Percentiles rank a stretch among this genome's conserved stretches.
Conservation (phyloP, 2,113 vertebrate species). For the Aythya baeri region DNA sequence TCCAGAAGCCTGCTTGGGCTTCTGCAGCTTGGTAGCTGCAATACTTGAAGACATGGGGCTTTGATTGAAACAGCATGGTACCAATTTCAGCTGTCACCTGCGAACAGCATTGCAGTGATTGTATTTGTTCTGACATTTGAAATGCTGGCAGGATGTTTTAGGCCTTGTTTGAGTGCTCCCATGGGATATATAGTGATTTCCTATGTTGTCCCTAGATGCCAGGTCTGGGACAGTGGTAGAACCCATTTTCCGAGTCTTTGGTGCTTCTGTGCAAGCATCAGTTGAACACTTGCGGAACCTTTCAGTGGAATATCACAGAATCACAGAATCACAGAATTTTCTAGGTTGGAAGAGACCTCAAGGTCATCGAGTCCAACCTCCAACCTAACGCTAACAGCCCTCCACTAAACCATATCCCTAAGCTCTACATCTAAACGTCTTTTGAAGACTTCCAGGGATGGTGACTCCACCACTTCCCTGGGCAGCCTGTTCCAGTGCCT, state of each 20-base stretch:
- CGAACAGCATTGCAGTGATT: neutral
- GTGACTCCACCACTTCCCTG: too few species aligned
- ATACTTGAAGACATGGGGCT: neutral
- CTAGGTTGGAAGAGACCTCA: too few species aligned
- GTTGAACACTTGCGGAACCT: neutral
- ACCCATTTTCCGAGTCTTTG: neutral
- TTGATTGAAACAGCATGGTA: neutral
- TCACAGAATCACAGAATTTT: too few species aligned
- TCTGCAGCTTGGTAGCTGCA: neutral
- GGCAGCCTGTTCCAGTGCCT: too few species aligned
- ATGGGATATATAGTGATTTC: neutral
- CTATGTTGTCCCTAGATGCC: neutral
- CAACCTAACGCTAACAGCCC: too few species aligned
- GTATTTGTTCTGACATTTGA: neutral
- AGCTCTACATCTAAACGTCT: too few species aligned
- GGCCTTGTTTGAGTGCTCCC: neutral
- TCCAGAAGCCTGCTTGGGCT: neutral
- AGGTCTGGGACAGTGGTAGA: neutral
- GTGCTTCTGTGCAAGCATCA: neutral
- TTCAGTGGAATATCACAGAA: neutral
- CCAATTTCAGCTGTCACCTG: neutral
- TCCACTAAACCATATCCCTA: too few species aligned
- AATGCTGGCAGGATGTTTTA: neutral
- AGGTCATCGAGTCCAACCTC: too few species aligned
- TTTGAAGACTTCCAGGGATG: too few species aligned